Percentiles rank a stretch among this genome's conserved stretches.
Evolutionary conservation across 2,113 vertebrate genomes (phyloP).

Genomic region (Agapornis roseicollis): DNA sequence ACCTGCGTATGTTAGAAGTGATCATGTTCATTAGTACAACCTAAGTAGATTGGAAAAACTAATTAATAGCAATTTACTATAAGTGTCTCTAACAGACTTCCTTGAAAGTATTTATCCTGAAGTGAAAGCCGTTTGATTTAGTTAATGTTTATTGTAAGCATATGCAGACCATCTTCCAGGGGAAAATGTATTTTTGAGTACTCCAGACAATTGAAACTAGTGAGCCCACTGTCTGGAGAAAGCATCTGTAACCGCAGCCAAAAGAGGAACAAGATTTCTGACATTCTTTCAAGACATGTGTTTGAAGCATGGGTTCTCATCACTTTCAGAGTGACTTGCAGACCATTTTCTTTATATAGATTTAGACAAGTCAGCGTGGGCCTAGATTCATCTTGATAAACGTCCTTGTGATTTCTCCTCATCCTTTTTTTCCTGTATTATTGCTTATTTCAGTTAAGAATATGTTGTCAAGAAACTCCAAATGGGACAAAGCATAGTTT

Average conservation of each 20-base stretch:
- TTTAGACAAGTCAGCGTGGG: background rate
- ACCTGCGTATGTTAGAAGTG: background rate
- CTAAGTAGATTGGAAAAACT: background rate
- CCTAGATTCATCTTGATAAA: background rate
- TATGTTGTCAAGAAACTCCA: background rate
- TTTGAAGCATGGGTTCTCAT: constrained; percentile 2
- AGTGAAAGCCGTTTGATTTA: background rate
- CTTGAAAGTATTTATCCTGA: background rate
- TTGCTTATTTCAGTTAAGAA: background rate
- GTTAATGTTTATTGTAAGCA: background rate
- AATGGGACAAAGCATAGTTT: background rate
- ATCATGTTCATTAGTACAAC: background rate
- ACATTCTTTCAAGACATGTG: constrained; percentile 19
- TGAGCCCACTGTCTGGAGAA: background rate
- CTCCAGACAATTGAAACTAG: background rate
- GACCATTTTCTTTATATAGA: background rate
- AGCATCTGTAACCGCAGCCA: constrained; percentile 12
- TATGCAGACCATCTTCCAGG: background rate
- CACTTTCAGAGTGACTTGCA: constrained; percentile 17
- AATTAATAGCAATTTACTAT: constrained; percentile 41
- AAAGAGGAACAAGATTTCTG: constrained; percentile 26
- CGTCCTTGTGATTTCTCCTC: background rate
- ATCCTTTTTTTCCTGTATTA: background rate
- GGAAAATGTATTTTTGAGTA: constrained; percentile 15
- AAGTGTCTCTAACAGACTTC: constrained; percentile 22